These are phyloP conservation scores for Perizoma flavofasciatum DNA, from an alignment of 2,888 invertebrate genomes.

Conservation along the genomic window DNA sequence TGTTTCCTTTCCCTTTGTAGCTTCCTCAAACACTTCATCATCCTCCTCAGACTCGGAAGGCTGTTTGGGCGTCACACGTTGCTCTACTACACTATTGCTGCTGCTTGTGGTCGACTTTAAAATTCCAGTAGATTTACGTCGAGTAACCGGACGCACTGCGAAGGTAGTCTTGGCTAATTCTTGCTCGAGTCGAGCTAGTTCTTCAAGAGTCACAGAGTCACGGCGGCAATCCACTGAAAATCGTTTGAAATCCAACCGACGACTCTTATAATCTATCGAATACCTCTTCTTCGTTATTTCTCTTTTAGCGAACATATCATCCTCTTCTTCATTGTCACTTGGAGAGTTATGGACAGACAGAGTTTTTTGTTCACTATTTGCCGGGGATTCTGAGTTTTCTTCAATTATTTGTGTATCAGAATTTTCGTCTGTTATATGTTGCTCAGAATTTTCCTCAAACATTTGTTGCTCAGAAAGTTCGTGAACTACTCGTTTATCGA, in stretches of 20 bases:
- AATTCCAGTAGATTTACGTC: constrained; percentile 77
- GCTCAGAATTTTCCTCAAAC: constrained; percentile 9
- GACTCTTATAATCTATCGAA: constrained; percentile 73
- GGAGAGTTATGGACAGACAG: constrained; percentile 47
- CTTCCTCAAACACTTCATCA: constrained; percentile 86
- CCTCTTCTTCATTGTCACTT: constrained; percentile 55
- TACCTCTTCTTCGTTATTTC: constrained; percentile 68
- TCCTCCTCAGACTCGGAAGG: constrained; percentile 71
- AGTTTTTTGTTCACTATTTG: constrained; percentile 45
- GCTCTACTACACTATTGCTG: constrained; percentile 60
- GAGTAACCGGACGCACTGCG: constrained; percentile 61
- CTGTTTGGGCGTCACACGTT: constrained; percentile 48
- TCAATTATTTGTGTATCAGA: constrained; percentile 16
- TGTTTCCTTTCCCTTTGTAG: constrained; percentile 58
- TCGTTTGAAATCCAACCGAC: constrained; percentile 70
- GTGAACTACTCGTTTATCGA: constrained; percentile 5
- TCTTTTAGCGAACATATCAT: constrained; percentile 59
- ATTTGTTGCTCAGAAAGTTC: constrained; percentile 10
- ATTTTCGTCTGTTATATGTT: constrained; percentile 29
- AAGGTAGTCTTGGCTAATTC: constrained; percentile 73
- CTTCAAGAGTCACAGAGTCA: constrained; percentile 70
- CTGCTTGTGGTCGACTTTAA: constrained; percentile 73
- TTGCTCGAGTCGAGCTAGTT: constrained; percentile 67
- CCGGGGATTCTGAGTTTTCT: constrained; percentile 28
- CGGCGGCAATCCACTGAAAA: constrained; percentile 74